These are phyloP conservation scores for Myotis daubentonii DNA, from an alignment of 2,797 vertebrate species.

Conservation along the genomic window DNA sequence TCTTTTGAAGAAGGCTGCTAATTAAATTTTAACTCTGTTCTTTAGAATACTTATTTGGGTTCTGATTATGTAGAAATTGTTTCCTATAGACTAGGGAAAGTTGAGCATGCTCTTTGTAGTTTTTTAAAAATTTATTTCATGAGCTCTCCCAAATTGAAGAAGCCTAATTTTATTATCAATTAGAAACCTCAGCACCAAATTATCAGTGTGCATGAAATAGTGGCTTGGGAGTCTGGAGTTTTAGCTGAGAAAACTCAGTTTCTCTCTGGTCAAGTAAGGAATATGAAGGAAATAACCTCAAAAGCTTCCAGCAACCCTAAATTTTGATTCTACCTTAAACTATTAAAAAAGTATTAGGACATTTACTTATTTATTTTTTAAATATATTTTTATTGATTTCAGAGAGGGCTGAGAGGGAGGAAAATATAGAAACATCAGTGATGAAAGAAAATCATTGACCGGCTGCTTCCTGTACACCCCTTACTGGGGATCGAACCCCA, in stretches of 20 bases:
- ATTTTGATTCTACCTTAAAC: not conserved
- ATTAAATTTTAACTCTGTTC: conserved; percentile 61
- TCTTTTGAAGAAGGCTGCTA: conserved; percentile 53
- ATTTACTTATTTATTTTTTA: not conserved
- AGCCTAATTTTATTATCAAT: conserved; percentile 1
- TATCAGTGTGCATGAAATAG: not conserved
- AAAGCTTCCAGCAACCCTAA: not conserved
- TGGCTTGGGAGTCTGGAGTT: not conserved
- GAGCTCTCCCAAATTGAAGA: not conserved
- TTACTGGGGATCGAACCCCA: not conserved
- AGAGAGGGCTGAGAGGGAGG: not conserved
- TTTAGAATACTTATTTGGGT: not conserved
- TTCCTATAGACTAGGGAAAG: not conserved
- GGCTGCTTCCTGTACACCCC: not conserved
- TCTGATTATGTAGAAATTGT: conserved; percentile 34
- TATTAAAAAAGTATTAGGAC: not conserved
- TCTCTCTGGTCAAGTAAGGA: not conserved
- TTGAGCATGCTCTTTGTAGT: not conserved
- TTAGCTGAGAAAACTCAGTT: not conserved
- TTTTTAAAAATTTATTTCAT: not conserved
- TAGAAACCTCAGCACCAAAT: not conserved
- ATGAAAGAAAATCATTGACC: not conserved
- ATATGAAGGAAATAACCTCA: not conserved
- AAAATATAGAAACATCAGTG: not conserved
- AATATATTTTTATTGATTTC: not conserved